A percentile compares a stretch with the other conserved stretches of the same genome.
phyloP scores from a whole-genome alignment of 2,888 invertebrate species.

The Andrena bucephala region DNA sequence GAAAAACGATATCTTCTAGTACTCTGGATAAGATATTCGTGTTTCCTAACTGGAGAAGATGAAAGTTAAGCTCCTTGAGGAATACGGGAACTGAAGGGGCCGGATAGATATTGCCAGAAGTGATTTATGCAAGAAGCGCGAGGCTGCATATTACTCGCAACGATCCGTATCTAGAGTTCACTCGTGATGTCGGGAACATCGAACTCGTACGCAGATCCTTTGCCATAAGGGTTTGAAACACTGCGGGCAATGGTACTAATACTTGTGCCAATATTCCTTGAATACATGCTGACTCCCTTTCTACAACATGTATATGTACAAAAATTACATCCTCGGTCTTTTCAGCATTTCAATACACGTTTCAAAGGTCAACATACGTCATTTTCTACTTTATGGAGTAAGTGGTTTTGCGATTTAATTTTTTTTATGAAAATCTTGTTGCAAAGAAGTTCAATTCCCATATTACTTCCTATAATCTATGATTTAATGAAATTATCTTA shows the following conservation, averaged over 20 bases:
- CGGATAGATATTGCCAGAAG: slow-evolving; percentile 82
- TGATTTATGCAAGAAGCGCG: slow-evolving; percentile 81
- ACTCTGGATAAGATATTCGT: slow-evolving; percentile 12
- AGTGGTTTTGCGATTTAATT: background rate
- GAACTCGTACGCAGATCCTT: slow-evolving; percentile 51
- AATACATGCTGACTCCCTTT: slow-evolving; percentile 53
- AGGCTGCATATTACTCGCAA: slow-evolving; percentile 79
- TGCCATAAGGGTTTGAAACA: slow-evolving; percentile 64
- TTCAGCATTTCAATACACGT: background rate
- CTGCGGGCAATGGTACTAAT: slow-evolving; percentile 73
- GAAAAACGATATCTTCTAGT: slow-evolving; percentile 13
- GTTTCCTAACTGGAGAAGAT: slow-evolving; percentile 53
- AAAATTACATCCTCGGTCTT: slow-evolving; percentile 34
- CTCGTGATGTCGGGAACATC: slow-evolving; percentile 41
- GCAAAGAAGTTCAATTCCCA: too few relatives aligned
- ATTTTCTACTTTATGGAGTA: too few relatives aligned
- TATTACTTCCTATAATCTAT: too few relatives aligned
- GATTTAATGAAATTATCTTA: too few relatives aligned
- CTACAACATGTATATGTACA: slow-evolving; percentile 18
- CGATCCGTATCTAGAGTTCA: slow-evolving; percentile 62
- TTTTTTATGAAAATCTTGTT: too few relatives aligned
- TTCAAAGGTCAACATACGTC: background rate
- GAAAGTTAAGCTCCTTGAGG: slow-evolving; percentile 72
- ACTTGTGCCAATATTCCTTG: slow-evolving; percentile 76
- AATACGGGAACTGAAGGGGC: slow-evolving; percentile 61